phyloP scores from a whole-genome alignment of 2,888 invertebrate species.

The Ptychoptera contaminata region DNA sequence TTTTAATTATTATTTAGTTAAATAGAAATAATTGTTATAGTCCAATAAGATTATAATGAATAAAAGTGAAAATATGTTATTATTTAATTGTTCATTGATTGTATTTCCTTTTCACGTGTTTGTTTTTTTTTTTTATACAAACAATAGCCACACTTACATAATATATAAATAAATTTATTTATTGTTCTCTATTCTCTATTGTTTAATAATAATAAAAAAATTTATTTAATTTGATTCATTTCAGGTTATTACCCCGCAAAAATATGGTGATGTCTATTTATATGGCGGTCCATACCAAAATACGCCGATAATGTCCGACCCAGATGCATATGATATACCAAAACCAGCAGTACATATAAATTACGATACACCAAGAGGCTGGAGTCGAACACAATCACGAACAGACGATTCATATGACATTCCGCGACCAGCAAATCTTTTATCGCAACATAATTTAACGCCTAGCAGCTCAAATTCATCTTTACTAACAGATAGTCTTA shows the following conservation, averaged over 20 bases:
- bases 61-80: too few species aligned
- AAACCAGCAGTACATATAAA: constrained; percentile 42
- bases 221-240: constrained; percentile 15
- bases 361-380: constrained; percentile 37
- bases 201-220: neutral
- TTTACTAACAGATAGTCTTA: constrained; percentile 42
- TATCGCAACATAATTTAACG: constrained; percentile 39
- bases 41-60: too few species aligned
- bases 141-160: too few species aligned
- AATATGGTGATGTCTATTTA: constrained; percentile 55
- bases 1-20: too few species aligned
- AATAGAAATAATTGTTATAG: too few species aligned
- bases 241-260: constrained; percentile 53
- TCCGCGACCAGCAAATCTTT: constrained; percentile 36
- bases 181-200: too few species aligned
- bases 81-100: too few species aligned
- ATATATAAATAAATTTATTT: too few species aligned
- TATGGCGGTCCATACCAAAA: constrained; percentile 37
- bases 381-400: constrained; percentile 20
- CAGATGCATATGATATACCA: constrained; percentile 39
- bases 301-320: constrained; percentile 23
- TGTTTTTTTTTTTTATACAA: too few species aligned
- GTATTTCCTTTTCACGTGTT: too few species aligned
- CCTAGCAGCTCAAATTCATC: constrained; percentile 53
- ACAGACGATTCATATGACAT: constrained; percentile 44